phyloP scores from a whole-genome alignment of 2,888 invertebrate genomes.

The Morpho deidamia region DNA sequence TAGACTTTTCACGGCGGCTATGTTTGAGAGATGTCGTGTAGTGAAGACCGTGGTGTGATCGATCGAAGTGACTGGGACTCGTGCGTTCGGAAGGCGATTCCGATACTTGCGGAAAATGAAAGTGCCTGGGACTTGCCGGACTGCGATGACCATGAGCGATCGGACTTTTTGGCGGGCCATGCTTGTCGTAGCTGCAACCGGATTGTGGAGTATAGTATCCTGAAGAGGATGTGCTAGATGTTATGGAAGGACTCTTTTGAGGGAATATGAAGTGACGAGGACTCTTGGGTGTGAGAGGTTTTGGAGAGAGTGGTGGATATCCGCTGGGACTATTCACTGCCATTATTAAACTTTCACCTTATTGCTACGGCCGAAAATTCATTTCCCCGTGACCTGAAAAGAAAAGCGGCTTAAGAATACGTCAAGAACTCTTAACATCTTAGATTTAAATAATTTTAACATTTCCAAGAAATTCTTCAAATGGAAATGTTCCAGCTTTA shows the following conservation, averaged over 20 bases:
- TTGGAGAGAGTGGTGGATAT: slow-evolving; percentile 76
- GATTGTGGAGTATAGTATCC: slow-evolving; percentile 78
- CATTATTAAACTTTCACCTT: slow-evolving; percentile 54
- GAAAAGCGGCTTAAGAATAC: slow-evolving; percentile 19
- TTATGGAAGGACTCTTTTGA: slow-evolving; percentile 72
- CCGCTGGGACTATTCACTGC: slow-evolving; percentile 79
- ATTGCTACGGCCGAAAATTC: slow-evolving; percentile 34
- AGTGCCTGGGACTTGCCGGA: slow-evolving; percentile 79
- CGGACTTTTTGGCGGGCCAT: slow-evolving; percentile 67
- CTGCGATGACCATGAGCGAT: slow-evolving; percentile 77
- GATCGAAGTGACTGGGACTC: slow-evolving; percentile 59
- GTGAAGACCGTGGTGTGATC: slow-evolving; percentile 47
- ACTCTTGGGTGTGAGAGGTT: slow-evolving; percentile 74
- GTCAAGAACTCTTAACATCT: background rate
- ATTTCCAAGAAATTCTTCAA: slow-evolving; percentile 3
- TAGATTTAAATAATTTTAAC: slow-evolving; percentile 2
- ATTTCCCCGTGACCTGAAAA: slow-evolving; percentile 57
- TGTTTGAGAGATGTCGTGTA: slow-evolving; percentile 67
- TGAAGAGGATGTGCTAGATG: slow-evolving; percentile 74
- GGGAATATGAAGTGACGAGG: slow-evolving; percentile 77
- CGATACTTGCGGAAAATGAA: slow-evolving; percentile 69
- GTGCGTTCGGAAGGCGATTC: slow-evolving; percentile 65
- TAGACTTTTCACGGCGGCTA: slow-evolving; percentile 59
- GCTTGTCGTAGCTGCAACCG: slow-evolving; percentile 68
- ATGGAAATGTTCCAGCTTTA: background rate